phyloP scores from a whole-genome alignment of 64 coral and sea anemone species.

The Montipora foliosa region DNA sequence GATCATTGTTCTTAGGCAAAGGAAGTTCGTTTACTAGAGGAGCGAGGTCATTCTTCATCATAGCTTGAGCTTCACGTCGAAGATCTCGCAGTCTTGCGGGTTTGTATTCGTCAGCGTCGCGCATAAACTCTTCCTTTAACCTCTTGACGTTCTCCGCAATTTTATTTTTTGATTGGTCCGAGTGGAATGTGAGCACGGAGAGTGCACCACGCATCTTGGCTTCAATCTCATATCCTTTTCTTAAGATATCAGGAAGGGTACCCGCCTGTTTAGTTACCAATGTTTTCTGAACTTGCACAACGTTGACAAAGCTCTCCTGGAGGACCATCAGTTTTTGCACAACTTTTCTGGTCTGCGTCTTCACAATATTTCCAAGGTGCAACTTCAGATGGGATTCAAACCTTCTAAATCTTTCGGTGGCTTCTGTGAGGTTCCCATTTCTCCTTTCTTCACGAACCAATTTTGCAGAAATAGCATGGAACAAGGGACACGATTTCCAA shows the following conservation, averaged over 20 bases:
- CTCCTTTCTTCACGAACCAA: neutral
- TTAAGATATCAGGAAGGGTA: neutral
- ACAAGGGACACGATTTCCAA: slow-evolving; percentile 2
- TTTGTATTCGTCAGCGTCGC: slow-evolving; percentile 11
- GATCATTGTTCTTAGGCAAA: neutral
- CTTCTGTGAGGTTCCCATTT: neutral
- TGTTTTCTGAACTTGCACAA: slow-evolving; percentile 30
- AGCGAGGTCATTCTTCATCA: slow-evolving; percentile 12
- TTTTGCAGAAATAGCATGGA: slow-evolving; percentile 30
- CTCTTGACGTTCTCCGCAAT: neutral
- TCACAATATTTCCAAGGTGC: slow-evolving; percentile 13
- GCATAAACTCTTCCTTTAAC: neutral
- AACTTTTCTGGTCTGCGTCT: neutral
- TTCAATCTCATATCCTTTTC: neutral
- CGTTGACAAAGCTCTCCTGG: slow-evolving; percentile 40
- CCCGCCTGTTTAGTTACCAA: neutral
- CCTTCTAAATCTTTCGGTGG: slow-evolving; percentile 5
- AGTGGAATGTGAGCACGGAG: neutral
- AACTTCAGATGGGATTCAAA: neutral
- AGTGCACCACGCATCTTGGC: neutral
- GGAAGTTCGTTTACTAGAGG: neutral
- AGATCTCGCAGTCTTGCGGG: neutral
- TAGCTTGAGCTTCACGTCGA: neutral
- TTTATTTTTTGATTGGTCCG: neutral
- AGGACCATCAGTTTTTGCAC: slow-evolving; percentile 23